phyloP scores from a whole-genome alignment of 1,140 invertebrate species.

The Drosophila mayri region DNA sequence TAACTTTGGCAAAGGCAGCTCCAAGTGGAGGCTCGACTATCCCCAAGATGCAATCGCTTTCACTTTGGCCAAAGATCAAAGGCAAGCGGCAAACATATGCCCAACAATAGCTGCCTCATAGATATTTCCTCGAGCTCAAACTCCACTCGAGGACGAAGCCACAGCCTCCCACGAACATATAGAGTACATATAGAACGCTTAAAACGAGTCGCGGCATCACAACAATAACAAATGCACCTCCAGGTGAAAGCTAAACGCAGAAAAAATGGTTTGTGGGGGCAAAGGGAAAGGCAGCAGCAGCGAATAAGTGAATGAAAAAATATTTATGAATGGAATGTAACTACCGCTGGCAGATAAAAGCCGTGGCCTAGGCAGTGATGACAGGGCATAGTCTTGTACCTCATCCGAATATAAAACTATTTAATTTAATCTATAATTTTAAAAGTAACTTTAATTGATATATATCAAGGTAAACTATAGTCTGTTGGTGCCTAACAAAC shows the following conservation, averaged over 20 bases:
- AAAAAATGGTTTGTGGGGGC: conserved; percentile 30
- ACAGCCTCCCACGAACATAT: conserved; percentile 11
- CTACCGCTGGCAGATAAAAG: conserved; percentile 78
- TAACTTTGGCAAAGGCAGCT: conserved; percentile 65
- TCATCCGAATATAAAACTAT: not conserved
- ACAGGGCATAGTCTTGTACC: not conserved
- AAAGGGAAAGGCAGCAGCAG: not conserved
- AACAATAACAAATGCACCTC: conserved; percentile 77
- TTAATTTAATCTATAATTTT: not conserved
- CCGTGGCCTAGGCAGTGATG: conserved; percentile 49
- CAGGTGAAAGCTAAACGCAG: conserved; percentile 57
- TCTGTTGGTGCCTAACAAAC: not conserved
- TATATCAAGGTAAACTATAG: not conserved
- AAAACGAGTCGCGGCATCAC: conserved; percentile 57
- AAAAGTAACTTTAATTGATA: not conserved
- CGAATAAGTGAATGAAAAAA: conserved; percentile 77
- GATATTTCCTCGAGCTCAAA: conserved; percentile 54
- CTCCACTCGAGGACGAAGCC: conserved; percentile 14
- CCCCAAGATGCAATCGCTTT: conserved; percentile 71
- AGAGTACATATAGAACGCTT: conserved; percentile 56
- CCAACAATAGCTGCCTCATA: conserved; percentile 66
- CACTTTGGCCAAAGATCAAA: conserved; percentile 80
- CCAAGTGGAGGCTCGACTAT: conserved; percentile 47
- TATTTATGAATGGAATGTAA: conserved; percentile 83
- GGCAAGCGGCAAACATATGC: conserved; percentile 70